These are phyloP conservation scores for Arctia plantaginis DNA, from an alignment of 2,888 invertebrate genomes.

Conservation along the genomic window DNA sequence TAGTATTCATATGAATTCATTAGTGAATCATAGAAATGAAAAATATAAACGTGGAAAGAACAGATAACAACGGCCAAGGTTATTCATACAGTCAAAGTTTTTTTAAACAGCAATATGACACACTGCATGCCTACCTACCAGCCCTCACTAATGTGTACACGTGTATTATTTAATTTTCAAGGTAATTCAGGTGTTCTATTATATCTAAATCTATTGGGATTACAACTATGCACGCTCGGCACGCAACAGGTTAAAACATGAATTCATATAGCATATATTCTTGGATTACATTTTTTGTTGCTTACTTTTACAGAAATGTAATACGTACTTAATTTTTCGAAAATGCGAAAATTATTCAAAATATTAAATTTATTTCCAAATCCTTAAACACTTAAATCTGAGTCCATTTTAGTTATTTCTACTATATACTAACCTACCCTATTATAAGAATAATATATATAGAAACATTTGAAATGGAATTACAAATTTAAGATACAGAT, in stretches of 20 bases:
- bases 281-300: conserved; percentile 4
- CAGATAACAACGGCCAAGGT: not conserved
- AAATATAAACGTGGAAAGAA: not conserved
- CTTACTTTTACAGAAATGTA: not conserved
- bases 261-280: conserved; percentile 10
- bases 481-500: not conserved
- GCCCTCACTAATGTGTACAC: conserved; percentile 8
- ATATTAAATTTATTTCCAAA: too few relatives aligned
- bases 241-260: conserved; percentile 42
- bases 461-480: not conserved
- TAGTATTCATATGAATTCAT: too few relatives aligned
- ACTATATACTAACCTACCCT: too few relatives aligned
- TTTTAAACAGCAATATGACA: not conserved
- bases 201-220: conserved; percentile 34
- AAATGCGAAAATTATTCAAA: too few relatives aligned
- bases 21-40: not conserved
- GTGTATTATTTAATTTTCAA: conserved; percentile 1
- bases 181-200: conserved; percentile 20
- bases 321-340: not conserved
- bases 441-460: not conserved
- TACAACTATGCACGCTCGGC: conserved; percentile 25
- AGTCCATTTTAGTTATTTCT: too few relatives aligned
- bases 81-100: not conserved
- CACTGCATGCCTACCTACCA: not conserved
- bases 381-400: too few relatives aligned